Percentiles rank a stretch among this genome's conserved stretches.
Conservation (phyloP, 1,140 invertebrate species). For the Heliconius himera region DNA sequence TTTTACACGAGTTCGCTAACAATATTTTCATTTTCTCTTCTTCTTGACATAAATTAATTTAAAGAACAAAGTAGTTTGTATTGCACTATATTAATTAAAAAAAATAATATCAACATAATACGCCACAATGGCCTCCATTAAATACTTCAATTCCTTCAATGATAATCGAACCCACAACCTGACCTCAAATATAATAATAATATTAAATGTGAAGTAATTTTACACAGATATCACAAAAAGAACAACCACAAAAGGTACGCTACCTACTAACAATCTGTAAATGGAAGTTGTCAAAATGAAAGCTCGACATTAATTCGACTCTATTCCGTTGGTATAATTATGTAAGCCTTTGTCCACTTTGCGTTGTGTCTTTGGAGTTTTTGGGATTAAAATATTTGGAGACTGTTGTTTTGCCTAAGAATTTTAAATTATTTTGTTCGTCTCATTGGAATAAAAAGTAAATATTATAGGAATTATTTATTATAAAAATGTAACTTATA, state of each 20-base stretch:
- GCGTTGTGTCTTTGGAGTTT: not conserved
- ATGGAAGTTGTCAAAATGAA: slow-evolving; percentile 9
- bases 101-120: too few relatives aligned
- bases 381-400: not conserved
- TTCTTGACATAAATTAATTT: too few relatives aligned
- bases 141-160: too few relatives aligned
- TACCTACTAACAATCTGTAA: not conserved
- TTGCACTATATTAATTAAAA: too few relatives aligned
- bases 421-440: not conserved
- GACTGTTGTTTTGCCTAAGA: not conserved
- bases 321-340: not conserved
- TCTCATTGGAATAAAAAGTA: too few relatives aligned
- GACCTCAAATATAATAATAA: not conserved
- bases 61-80: too few relatives aligned
- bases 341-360: slow-evolving; percentile 8
- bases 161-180: not conserved
- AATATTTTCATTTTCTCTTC: too few relatives aligned
- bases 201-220: not conserved
- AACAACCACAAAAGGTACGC: not conserved
- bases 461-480: too few relatives aligned
- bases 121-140: too few relatives aligned
- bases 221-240: not conserved
- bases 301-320: slow-evolving; percentile 3
- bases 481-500: too few relatives aligned
- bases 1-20: too few relatives aligned